Evolutionary conservation across 2,888 invertebrate species (phyloP).

Genomic region (Netelia fuscicornis): DNA sequence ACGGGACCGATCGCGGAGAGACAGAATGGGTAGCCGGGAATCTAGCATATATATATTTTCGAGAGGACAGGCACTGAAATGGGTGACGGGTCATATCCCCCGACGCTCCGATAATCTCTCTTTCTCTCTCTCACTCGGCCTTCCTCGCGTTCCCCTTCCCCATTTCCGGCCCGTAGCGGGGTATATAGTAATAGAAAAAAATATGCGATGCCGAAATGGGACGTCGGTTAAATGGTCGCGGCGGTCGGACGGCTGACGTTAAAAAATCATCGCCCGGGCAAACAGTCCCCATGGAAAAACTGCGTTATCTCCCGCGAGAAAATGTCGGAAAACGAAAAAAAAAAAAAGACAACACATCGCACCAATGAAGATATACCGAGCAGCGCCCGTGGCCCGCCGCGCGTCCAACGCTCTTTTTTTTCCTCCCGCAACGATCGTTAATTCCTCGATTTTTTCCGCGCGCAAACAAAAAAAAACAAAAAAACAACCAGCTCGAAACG

Average conservation of each 20-base stretch:
- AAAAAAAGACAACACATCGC: background rate
- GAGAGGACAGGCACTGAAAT: constrained; percentile 58
- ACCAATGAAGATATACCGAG: background rate
- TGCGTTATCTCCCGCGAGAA: constrained; percentile 18
- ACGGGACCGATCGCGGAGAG: constrained; percentile 55
- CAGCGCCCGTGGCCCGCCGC: too few species aligned
- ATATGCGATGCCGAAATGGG: constrained; percentile 72
- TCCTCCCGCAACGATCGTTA: constrained; percentile 10
- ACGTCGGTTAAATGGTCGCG: constrained; percentile 73
- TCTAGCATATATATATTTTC: constrained; percentile 13
- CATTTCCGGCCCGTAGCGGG: background rate
- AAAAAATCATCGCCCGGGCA: constrained; percentile 69
- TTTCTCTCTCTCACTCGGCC: background rate
- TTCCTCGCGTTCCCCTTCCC: background rate
- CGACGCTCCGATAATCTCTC: constrained; percentile 10
- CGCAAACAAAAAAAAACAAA: constrained; percentile 3
- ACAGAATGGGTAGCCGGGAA: constrained; percentile 25
- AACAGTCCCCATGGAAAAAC: constrained; percentile 50
- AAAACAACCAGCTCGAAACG: constrained; percentile 21
- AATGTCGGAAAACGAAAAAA: background rate
- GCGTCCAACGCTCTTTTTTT: constrained; percentile 16
- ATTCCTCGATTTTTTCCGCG: background rate
- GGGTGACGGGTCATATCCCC: constrained; percentile 45
- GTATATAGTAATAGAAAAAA: constrained; percentile 69
- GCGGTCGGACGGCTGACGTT: constrained; percentile 68